These are phyloP conservation scores for Spilogale gracilis DNA, from an alignment of 2,113 vertebrate genomes.

Conservation along the genomic window DNA sequence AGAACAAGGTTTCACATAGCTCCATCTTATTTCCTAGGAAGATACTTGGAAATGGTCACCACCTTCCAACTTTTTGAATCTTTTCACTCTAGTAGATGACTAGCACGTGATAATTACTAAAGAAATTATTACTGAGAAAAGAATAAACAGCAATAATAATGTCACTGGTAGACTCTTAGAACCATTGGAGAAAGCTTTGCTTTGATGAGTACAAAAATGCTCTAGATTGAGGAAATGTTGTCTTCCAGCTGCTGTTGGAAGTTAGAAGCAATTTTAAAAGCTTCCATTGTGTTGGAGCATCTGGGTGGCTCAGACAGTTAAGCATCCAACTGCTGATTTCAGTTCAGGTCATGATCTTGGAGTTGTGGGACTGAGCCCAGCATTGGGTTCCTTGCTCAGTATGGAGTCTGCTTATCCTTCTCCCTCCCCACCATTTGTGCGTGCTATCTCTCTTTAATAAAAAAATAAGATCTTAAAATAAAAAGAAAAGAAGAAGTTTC, in stretches of 20 bases:
- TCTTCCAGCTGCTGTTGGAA: not conserved
- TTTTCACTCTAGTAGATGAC: not conserved
- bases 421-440: not conserved
- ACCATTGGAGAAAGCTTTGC: not conserved
- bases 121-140: slow-evolving; percentile 1
- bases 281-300: not conserved
- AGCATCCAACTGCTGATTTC: not conserved
- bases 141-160: not conserved
- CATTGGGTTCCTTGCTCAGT: not conserved
- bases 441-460: not conserved
- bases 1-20: not conserved
- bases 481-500: not conserved
- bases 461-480: not conserved
- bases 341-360: not conserved
- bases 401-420: not conserved
- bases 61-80: not conserved
- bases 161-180: not conserved
- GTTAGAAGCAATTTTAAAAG: not conserved
- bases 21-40: not conserved
- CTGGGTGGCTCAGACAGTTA: not conserved
- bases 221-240: not conserved
- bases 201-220: not conserved
- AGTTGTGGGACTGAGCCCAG: not conserved
- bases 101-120: not conserved
- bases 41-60: not conserved